A percentile compares a stretch with the other conserved stretches of the same genome.
Evolutionary conservation across 2,113 vertebrate species (phyloP).

Genomic region (Grammomys surdaster): DNA sequence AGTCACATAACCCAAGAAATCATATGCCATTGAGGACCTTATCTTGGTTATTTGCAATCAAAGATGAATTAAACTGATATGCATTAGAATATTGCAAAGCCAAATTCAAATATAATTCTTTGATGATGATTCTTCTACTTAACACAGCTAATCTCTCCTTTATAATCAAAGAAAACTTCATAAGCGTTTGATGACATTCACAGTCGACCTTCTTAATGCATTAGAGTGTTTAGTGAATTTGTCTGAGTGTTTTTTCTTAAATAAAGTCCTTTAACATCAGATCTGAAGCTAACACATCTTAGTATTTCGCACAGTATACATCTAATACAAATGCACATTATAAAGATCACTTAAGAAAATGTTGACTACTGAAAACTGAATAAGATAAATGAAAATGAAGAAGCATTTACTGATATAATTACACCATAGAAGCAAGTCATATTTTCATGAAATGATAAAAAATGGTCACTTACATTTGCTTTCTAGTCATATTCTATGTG

Average conservation of each 20-base stretch:
- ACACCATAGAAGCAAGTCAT: not conserved
- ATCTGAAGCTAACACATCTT: not conserved
- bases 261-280: not conserved
- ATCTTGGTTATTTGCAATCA: slow-evolving; percentile 1
- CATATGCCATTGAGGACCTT: not conserved
- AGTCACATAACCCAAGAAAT: not conserved
- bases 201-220: not conserved
- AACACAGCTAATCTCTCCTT: slow-evolving; percentile 26
- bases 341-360: slow-evolving; percentile 16
- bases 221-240: not conserved
- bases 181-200: not conserved
- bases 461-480: not conserved
- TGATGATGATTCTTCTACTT: not conserved
- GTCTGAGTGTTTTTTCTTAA: not conserved
- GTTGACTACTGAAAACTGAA: not conserved
- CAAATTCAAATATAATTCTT: slow-evolving; percentile 48
- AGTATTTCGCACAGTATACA: not conserved
- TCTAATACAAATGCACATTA: not conserved
- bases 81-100: too few species aligned
- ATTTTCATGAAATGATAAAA: slow-evolving; percentile 45
- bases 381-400: not conserved
- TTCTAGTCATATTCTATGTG: not conserved
- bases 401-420: not conserved
- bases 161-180: not conserved
- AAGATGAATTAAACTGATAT: slow-evolving; percentile 42